Evolutionary conservation across 2,888 invertebrate species (phyloP), one percentile per base, ranked within the genome.

Genomic region (Halictus ligatus): DNA sequence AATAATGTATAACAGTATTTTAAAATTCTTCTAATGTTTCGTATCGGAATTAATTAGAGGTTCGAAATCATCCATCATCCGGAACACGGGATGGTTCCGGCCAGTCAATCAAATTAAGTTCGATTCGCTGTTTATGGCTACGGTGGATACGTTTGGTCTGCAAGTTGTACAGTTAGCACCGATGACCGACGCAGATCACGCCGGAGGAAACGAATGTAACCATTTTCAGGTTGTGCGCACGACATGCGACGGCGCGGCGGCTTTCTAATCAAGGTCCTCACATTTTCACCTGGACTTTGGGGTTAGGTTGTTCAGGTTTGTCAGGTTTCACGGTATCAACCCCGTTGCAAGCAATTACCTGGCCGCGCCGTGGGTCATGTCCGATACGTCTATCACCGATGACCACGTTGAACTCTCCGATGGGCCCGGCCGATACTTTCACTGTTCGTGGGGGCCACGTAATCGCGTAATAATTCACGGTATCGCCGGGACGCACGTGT

Each of bases 381-480:
- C 77, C 50, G 77, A 46, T 69, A 40, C 77, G 78, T 71, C 46
- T 29, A 78, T 64, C 78, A 67, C 54, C 58, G 78, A 78, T 78
- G 69, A 78, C 78, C 77, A 69, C 74, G 74, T 7, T 79, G 79
- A 80, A 80, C 79, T 48, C 35, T 60, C 74, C 79, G 74, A 79
- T 64, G 60, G 13, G 18, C 29, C n/a, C 64, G 64, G n/a, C 71
- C 21, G 81, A 78, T 78, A 50, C 72, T 78, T 79, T 60, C 73
- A 50, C 67, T 58, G 75, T 46, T 35, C 40, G 40, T 18, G 35
- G 15, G 25, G 21, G 75, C 69, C 76, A 76, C 75, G 75, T 75
- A 54, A 75, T 78, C 78, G 58, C 40, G 60, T 69, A n/a, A 48
- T 48, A 73, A 77, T 78, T 81, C 78, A 43, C 58, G 78, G 29